phyloP scores from a whole-genome alignment of 2,888 invertebrate species.

The Nymphalis polychloros region DNA sequence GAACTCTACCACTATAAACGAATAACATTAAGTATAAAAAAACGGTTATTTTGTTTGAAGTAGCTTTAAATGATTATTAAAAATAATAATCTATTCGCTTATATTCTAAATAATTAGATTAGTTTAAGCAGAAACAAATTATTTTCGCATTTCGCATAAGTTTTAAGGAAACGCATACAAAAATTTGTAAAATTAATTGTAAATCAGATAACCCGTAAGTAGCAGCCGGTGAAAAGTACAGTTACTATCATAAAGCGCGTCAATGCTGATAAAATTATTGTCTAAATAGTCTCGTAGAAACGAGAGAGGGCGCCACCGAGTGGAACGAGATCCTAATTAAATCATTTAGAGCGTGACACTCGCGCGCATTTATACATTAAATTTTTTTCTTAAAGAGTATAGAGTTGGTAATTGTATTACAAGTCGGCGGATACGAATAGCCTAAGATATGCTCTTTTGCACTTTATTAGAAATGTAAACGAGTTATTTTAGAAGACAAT shows the following conservation, averaged over 20 bases:
- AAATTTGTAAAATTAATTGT: constrained; percentile 22
- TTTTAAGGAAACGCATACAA: neutral
- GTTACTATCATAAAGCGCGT: constrained; percentile 48
- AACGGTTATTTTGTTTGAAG: too few species aligned
- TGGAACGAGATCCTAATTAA: constrained; percentile 80
- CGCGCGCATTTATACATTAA: constrained; percentile 54
- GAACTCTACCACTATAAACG: too few species aligned
- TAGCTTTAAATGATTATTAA: too few species aligned
- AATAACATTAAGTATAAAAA: too few species aligned
- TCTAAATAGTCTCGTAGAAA: constrained; percentile 67
- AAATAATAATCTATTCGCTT: neutral
- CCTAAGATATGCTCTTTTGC: constrained; percentile 10
- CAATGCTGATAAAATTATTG: constrained; percentile 58
- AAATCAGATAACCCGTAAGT: constrained; percentile 29
- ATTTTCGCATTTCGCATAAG: too few species aligned
- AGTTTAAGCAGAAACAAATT: neutral
- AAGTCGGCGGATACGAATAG: constrained; percentile 28
- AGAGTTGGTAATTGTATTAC: constrained; percentile 41
- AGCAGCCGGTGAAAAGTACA: constrained; percentile 37
- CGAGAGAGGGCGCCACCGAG: constrained; percentile 62
- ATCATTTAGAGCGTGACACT: constrained; percentile 72
- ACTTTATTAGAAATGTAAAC: constrained; percentile 8
- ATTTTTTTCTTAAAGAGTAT: constrained; percentile 44
- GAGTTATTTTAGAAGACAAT: neutral
- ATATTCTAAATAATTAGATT: neutral